Evolutionary conservation across 2,113 vertebrate genomes (phyloP), one percentile per base, ranked within the genome.

Genomic region (Emydura subglobosa): DNA sequence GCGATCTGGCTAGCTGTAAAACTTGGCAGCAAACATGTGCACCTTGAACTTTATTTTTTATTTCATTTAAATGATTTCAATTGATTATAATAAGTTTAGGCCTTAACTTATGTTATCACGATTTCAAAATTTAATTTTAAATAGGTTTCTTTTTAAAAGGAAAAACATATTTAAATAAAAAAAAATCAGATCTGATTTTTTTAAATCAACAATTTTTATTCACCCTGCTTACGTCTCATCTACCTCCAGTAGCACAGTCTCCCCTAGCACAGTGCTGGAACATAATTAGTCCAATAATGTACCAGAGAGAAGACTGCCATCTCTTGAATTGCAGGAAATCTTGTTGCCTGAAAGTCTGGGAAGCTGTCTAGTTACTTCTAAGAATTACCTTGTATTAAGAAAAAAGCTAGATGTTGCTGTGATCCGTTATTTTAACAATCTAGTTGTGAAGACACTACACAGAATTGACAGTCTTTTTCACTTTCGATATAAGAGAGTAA

Each of bases 381-480:
- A 2, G 91, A 86, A 49, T 78, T 22, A 1, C 80, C 44, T 65
- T 44, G 6, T 47, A 13, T 44, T 61, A 13, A 29, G 13, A 83
- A 17, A 83, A 21, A 4, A 21, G 5, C 8, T 76, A 87, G 61
- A 59, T 2, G 1, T 81, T 59, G 42, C 3, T 74, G 90, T 54
- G 87, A 85, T 83, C 10, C 79, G 54, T 90, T 39, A 78, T 1
- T 84, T 3, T 11, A 87, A 61, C 1, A 31, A 44, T 34, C 17
- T 19, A 21, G 8, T 79, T 68, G 14, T 51, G 83, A 86, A 82
- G 54, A 13, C 19, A 34, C 47, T 39, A 6, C 55, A 17, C 22
- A 34, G 4, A 49, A 44, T 0, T 50, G 0, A 34, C 65, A 47
- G 83, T 14, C 0, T 0, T 79, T 65, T 55, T 24, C 3, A 24